Base-by-base conservation (phyloP, 2,888 invertebrate species). In the Netelia melanura region DNA sequence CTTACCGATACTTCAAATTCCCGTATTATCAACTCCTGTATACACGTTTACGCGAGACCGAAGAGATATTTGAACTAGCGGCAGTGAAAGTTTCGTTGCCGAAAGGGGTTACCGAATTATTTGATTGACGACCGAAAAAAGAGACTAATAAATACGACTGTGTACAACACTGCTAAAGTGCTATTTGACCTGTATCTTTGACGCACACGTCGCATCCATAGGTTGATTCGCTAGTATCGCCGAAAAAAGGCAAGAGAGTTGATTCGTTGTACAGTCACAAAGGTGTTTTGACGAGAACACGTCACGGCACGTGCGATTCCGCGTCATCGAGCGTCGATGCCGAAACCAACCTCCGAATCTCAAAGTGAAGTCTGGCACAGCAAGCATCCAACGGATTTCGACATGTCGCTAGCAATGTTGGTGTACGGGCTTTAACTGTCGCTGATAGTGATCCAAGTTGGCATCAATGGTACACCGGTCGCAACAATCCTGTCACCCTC, bases 311-410 rank as follows among this genome's bases (percentile, higher is more conserved):
- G 68, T 54, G 11, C 14, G 70, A 78, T 78, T 58, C 61, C 48
- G 68, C n/a, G 23, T 68, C 38, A 52, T 30, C 65, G 65, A 54
- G 9, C n/a, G n/a, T 54, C 25, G n/a, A 30, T 65, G 75, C 17
- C 54, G 56, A 9, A 67, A 56, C 67, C 30, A 77, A 74, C 67
- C 68, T 68, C 30, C 68, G 48, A 56, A 44, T 48, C 67, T 72
- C 79, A 85, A 82, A 85, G 82, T 79, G 82, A 79, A 70, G 52
- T 64, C 25, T 43, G 52, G 44, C 79, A 14, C 75, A 76, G 75
- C 71, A 75, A 76, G 71, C 79, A 74, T 44, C 71, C 62, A 70
- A 70, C 61, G 70, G 70, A 62, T 79, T 62, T 62, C 61, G 70
- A 54, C 64, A 67, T 76, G 76, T 65, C 65, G 52, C 23, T 14